Evolutionary conservation across 2,113 vertebrate species (phyloP), one percentile per base, ranked within the genome.

Genomic region (Brachionichthys hirsutus): DNA sequence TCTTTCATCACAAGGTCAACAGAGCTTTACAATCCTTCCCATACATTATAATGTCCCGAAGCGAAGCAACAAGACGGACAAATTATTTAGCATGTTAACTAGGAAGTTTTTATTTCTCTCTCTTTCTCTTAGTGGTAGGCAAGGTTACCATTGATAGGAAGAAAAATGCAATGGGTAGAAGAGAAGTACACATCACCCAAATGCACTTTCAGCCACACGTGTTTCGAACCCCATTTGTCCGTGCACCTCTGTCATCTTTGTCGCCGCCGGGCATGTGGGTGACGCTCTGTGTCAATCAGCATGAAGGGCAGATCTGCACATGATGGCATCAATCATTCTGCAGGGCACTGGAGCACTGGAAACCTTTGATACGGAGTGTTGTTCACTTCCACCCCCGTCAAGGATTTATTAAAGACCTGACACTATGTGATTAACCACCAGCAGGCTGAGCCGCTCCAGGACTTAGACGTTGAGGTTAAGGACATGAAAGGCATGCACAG

Each of bases 301-400:
- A 56, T 67, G 85, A 88, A 90, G 88, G 85, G 83, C 85, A 85
- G 60, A 76, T 50, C 49, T 10, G 54, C 77, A 65, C 60, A 15
- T 15, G 68, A 47, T 17, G 30, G 70, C 84, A 90, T 91, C 88
- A 88, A 82, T 91, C 89, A 89, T 67, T 48, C 67, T 47, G 13
- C 81, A 38, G 80, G 81, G 80, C 79, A 78, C 64, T 45, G 54
- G 67, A 81, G 69, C 83, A 83, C 79, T 72, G 85, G 88, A 87
- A 91, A 90, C 73, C 89, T 91, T 88, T 90, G 89, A 90, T 91
- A 88, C 89, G 90, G 86, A 85, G 82, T 85, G 74, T 88, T 80
- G 85, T 85, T 90, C 81, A 65, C 62, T 17, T 83, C 60, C 44
- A 89, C 82, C 84, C 78, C 82, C 66, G 85, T 88, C 89, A 90